phyloP scores from a whole-genome alignment of 2,888 invertebrate species.

The Catonia carolina region DNA sequence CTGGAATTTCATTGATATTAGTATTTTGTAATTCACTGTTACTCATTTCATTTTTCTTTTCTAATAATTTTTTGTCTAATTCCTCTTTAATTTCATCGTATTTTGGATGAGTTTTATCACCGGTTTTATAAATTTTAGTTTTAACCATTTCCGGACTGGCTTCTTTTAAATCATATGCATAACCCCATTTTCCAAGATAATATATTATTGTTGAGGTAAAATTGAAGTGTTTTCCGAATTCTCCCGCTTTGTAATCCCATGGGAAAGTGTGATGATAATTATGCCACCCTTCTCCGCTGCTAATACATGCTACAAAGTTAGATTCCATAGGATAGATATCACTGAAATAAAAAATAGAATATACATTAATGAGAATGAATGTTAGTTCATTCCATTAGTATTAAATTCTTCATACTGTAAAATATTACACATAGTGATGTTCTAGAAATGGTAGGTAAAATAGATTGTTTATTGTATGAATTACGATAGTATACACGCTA shows the following conservation, averaged over 20 bases:
- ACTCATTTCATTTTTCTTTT: neutral
- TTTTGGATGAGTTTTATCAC: conserved; percentile 38
- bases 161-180: conserved; percentile 56
- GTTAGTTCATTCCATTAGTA: neutral
- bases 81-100: neutral
- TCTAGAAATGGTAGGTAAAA: neutral
- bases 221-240: conserved; percentile 48
- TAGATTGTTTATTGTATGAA: neutral
- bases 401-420: neutral
- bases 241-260: conserved; percentile 49
- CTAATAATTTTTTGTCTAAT: neutral
- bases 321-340: conserved; percentile 45
- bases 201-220: conserved; percentile 57
- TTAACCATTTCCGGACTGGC: conserved; percentile 56
- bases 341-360: conserved; percentile 25
- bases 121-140: conserved; percentile 38
- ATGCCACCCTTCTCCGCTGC: conserved; percentile 49
- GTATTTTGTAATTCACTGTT: neutral
- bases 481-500: too few relatives aligned
- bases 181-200: conserved; percentile 51
- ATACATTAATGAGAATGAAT: neutral
- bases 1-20: neutral
- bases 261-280: conserved; percentile 54
- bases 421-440: neutral
- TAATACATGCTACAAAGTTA: conserved; percentile 42